phyloP scores from a whole-genome alignment of 1,140 invertebrate species.

The Drosophila setifemur region DNA sequence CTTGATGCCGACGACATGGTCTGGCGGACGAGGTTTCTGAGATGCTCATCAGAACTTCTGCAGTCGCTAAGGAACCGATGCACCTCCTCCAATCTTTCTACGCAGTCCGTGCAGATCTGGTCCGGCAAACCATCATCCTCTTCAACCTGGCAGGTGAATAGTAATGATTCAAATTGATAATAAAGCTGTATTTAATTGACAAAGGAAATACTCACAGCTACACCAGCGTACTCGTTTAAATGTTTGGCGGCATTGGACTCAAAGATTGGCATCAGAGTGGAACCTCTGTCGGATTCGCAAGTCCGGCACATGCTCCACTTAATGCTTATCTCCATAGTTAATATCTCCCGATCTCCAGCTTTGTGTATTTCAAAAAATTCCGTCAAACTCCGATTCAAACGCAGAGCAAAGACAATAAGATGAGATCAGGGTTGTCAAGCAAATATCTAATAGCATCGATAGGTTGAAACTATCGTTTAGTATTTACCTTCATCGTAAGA shows the following conservation, averaged over 20 bases:
- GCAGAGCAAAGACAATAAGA: neutral
- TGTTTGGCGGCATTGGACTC: conserved; percentile 23
- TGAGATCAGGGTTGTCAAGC: conserved; percentile 6
- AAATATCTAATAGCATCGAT: neutral
- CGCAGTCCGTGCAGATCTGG: conserved; percentile 58
- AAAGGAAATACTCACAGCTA: conserved; percentile 22
- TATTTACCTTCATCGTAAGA: too few species aligned
- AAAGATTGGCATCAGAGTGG: conserved; percentile 30
- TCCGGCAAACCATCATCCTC: conserved; percentile 60
- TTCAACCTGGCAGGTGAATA: conserved; percentile 26
- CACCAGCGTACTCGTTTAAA: conserved; percentile 44
- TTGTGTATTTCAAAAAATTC: neutral
- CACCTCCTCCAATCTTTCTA: conserved; percentile 30
- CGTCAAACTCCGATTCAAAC: neutral
- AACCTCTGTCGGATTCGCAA: conserved; percentile 35
- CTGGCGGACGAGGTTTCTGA: conserved; percentile 44
- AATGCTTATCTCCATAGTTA: conserved; percentile 66
- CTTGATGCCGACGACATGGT: conserved; percentile 47
- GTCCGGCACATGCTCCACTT: conserved; percentile 71
- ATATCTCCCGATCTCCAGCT: neutral
- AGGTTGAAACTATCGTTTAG: neutral
- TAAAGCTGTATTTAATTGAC: neutral
- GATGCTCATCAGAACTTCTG: conserved; percentile 42
- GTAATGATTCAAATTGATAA: neutral
- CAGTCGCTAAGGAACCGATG: conserved; percentile 50